Evolutionary conservation across 2,113 vertebrate species (phyloP), one percentile per base, ranked within the genome.

Genomic region (Xenopus laevis): DNA sequence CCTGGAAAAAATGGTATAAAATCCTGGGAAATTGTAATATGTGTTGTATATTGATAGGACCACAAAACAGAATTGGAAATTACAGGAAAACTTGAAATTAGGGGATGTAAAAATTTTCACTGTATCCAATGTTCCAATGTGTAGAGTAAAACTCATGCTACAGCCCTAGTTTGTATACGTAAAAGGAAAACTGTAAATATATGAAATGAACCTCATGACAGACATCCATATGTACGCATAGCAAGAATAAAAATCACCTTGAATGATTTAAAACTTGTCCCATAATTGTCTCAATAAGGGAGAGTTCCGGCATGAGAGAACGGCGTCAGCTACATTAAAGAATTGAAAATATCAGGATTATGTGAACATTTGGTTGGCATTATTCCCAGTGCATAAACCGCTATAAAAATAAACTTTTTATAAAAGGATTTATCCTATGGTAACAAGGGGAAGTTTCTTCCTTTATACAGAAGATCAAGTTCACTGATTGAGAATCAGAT

Each of bases 281-380:
- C 59, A 50, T 71, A 83, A 65, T n/a, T 61, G 66, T 10, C 76
- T 81, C 7, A 82, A 79, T 77, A 67, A 77, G 65, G 20, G 44
- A 59, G 17, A 75, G 18, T 77, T 79, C 65, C 79, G 78, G 68
- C 72, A 83, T 77, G 23, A 47, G 46, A 78, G 78, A 81, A 78
- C 60, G 40, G 77, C 79, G 82, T 78, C 18, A 71, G 67, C 10
- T 71, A 76, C 78, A 75, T 68, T 63, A 77, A 53, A 72, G 73
- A 83, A 79, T 71, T 71, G 79, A 84, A 83, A 87, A 79, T 80
- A 85, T 83, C 77, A 80, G 76, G 78, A 80, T 81, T 84, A 83
- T 86, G 83, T 85, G 86, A 87, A 86, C 82, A 85, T 83, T 84
- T 86, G 84, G 84, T 86, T 87, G 83, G 84, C 84, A 83, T 77